phyloP scores from a whole-genome alignment of 2,888 invertebrate genomes.

The Gasteruption jaculator region DNA sequence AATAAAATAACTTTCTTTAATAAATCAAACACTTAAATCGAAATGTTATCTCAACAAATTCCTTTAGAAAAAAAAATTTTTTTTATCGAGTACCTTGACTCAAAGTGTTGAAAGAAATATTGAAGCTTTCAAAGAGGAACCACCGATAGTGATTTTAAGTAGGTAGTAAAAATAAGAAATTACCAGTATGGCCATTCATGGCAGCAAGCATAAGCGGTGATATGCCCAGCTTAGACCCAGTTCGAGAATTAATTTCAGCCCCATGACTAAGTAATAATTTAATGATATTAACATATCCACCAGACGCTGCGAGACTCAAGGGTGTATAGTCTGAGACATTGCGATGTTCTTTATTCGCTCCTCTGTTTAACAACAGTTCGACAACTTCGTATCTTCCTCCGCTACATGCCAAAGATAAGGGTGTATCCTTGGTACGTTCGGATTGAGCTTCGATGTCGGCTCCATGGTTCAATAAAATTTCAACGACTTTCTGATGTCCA shows the following conservation, averaged over 20 bases:
- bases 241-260: conserved; percentile 97
- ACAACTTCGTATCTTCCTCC: conserved; percentile 96
- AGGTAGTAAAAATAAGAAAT: conserved; percentile 16
- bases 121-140: neutral
- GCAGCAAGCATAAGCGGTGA: conserved; percentile 98
- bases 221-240: conserved; percentile 95
- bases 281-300: conserved; percentile 98
- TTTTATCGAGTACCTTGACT: too few relatives aligned
- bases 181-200: conserved; percentile 91
- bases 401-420: conserved; percentile 93
- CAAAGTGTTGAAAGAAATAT: too few relatives aligned
- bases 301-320: conserved; percentile 95
- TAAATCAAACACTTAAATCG: neutral
- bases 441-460: conserved; percentile 99
- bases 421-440: conserved; percentile 98
- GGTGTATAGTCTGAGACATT: conserved; percentile 99
- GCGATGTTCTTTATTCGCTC: conserved; percentile 95
- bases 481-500: conserved; percentile 88
- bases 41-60: too few relatives aligned
- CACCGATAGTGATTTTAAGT: neutral
- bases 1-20: conserved; percentile 30
- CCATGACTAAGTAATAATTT: conserved; percentile 88
- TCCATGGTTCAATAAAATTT: conserved; percentile 85
- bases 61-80: too few relatives aligned
- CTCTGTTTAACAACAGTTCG: conserved; percentile 80